These are phyloP conservation scores for Ictalurus furcatus DNA, from an alignment of 2,113 vertebrate species.

Conservation along the genomic window DNA sequence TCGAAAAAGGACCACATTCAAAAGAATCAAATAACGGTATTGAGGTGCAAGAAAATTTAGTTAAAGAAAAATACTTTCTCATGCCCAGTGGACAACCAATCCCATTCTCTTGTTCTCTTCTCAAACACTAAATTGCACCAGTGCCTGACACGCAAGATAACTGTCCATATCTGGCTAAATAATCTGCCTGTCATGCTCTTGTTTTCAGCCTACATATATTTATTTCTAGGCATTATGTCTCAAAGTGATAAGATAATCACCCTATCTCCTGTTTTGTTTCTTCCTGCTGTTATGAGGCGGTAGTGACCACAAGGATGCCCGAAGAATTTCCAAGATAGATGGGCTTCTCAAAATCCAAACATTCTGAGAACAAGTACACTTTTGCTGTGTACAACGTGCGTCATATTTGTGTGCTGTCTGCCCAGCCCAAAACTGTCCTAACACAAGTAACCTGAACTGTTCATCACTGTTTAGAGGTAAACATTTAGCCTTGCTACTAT, in stretches of 20 bases:
- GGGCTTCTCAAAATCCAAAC: neutral
- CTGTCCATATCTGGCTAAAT: neutral
- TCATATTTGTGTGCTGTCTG: constrained; percentile 17
- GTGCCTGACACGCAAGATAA: neutral
- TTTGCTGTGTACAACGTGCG: neutral
- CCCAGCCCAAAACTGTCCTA: constrained; percentile 28
- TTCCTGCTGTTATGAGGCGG: neutral
- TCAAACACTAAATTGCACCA: neutral
- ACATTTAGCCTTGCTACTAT: constrained; percentile 19
- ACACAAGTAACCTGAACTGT: constrained; percentile 10
- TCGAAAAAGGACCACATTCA: neutral
- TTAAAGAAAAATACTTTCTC: neutral
- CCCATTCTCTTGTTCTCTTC: neutral
- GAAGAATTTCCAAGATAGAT: neutral
- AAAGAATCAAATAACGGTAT: constrained; percentile 7
- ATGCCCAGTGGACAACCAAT: neutral
- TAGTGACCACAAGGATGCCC: neutral
- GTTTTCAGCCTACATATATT: neutral
- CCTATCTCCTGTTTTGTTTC: no score
- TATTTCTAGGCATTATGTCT: neutral
- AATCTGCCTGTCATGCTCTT: neutral
- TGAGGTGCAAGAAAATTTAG: neutral
- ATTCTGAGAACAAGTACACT: neutral
- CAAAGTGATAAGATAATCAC: neutral
- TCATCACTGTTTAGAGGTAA: constrained; percentile 34